phyloP scores from a whole-genome alignment of 2,888 invertebrate genomes.

The Pharmacophagus antenor region DNA sequence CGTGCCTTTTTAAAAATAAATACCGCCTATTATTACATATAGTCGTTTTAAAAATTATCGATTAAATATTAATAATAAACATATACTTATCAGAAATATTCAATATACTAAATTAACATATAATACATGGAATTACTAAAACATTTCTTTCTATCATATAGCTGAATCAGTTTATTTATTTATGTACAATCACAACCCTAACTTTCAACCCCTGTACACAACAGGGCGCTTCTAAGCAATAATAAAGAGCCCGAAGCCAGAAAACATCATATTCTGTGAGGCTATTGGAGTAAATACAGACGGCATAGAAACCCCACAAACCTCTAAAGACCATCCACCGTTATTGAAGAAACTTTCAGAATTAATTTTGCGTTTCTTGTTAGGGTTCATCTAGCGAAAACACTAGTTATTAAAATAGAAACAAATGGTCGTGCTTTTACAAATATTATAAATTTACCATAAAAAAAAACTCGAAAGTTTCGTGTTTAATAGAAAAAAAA shows the following conservation, averaged over 20 bases:
- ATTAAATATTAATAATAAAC: too few species aligned
- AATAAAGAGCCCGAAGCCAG: conserved; percentile 80
- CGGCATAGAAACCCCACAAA: conserved; percentile 63
- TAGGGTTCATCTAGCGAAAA: conserved; percentile 43
- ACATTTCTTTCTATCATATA: background rate
- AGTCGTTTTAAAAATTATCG: too few species aligned
- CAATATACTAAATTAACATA: background rate
- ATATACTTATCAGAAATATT: too few species aligned
- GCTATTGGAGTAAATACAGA: conserved; percentile 56
- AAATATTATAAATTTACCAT: too few species aligned
- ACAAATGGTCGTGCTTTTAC: background rate
- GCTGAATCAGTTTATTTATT: conserved; percentile 37
- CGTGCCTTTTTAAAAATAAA: background rate
- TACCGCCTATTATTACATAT: background rate
- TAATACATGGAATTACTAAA: background rate
- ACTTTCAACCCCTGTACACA: conserved; percentile 56
- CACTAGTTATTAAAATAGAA: conserved; percentile 19
- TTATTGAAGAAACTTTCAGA: conserved; percentile 74
- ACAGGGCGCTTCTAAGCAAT: conserved; percentile 71
- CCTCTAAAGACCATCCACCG: conserved; percentile 69
- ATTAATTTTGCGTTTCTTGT: conserved; percentile 70
- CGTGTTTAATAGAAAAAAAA: too few species aligned
- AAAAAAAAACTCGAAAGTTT: too few species aligned
- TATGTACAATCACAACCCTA: conserved; percentile 72
- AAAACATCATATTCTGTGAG: conserved; percentile 74